A percentile compares a stretch with the other conserved stretches of the same genome.
phyloP scores from a whole-genome alignment of 2,888 invertebrate genomes.

The Caenorhabditis sp. region DNA sequence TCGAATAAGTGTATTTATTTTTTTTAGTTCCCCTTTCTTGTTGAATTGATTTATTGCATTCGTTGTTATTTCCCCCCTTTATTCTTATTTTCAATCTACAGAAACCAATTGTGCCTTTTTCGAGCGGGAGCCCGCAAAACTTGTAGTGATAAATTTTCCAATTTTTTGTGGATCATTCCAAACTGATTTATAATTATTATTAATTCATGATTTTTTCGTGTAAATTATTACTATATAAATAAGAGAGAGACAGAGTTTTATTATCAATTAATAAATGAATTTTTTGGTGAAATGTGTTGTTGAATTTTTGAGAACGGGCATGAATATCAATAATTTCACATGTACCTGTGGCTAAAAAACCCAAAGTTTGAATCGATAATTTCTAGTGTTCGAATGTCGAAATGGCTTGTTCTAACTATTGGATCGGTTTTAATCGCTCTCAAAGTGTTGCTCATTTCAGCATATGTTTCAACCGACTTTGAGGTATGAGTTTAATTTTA shows the following conservation, averaged over 20 bases:
- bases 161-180: slow-evolving; percentile 15
- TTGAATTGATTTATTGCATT: slow-evolving; percentile 1
- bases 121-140: neutral
- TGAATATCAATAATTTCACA: neutral
- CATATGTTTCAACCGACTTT: slow-evolving; percentile 69
- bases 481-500: slow-evolving; percentile 50
- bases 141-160: slow-evolving; percentile 20
- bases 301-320: neutral
- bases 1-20: slow-evolving; percentile 20
- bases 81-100: neutral
- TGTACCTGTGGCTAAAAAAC: neutral
- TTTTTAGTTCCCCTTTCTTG: neutral
- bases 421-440: slow-evolving; percentile 34
- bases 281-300: neutral
- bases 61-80: neutral
- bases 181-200: neutral
- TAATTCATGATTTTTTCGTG: slow-evolving; percentile 10
- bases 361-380: too few relatives aligned
- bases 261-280: neutral
- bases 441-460: slow-evolving; percentile 46
- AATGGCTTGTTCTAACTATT: neutral
- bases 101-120: slow-evolving; percentile 5
- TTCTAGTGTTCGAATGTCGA: too few relatives aligned
- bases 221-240: neutral
- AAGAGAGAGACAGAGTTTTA: neutral